Percentiles rank a stretch among this genome's conserved stretches.
phyloP scores from a whole-genome alignment of 1,140 invertebrate species.

The Leptopilina clavipes region DNA sequence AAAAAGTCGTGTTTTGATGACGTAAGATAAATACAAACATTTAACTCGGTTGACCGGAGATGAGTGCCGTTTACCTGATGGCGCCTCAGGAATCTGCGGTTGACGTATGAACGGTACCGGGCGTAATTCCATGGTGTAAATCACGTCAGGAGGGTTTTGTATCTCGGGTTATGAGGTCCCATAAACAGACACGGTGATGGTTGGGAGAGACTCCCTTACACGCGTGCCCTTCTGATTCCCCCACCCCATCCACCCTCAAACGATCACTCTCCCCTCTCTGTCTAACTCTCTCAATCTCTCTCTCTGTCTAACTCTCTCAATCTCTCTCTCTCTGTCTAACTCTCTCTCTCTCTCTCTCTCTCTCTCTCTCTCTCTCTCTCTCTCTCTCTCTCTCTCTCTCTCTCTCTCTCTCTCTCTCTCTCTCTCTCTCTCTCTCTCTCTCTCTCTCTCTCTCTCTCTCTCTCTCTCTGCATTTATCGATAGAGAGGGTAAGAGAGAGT shows the following conservation, averaged over 20 bases:
- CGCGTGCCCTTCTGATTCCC: neutral
- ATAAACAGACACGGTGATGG: conserved; percentile 55
- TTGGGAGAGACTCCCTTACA: neutral
- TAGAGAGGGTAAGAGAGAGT: neutral
- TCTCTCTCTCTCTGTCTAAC: neutral
- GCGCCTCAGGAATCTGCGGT: conserved; percentile 58
- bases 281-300: too few relatives aligned
- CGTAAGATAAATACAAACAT: conserved; percentile 56
- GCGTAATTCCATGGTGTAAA: conserved; percentile 64
- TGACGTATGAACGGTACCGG: conserved; percentile 60
- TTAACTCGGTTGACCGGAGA: conserved; percentile 50
- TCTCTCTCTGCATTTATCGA: neutral
- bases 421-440: too few relatives aligned
- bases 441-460: neutral
- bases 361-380: conserved; percentile 35
- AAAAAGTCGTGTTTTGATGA: conserved; percentile 4
- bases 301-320: neutral
- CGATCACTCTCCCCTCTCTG: neutral
- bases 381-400: conserved; percentile 15
- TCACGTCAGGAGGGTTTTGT: conserved; percentile 60
- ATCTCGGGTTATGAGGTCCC: conserved; percentile 62
- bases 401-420: too few relatives aligned
- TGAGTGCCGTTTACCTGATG: conserved; percentile 45
- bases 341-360: conserved; percentile 40
- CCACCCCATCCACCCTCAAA: neutral